Evolutionary conservation across 2,888 invertebrate species (phyloP), one percentile per base, ranked within the genome.

Genomic region (Lasiommata megera): DNA sequence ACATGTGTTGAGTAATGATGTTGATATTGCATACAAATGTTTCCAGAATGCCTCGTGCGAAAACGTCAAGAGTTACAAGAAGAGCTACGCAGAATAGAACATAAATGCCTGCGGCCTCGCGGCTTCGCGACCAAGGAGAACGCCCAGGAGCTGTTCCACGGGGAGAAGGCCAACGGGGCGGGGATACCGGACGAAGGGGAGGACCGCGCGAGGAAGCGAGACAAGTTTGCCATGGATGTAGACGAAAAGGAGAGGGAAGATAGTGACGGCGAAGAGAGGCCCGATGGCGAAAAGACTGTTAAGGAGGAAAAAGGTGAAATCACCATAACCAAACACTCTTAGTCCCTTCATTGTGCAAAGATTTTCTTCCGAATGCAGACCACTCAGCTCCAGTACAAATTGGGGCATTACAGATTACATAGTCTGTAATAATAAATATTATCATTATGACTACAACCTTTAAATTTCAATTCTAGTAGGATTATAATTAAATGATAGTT

Each of bases 81-180:
- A 6, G 94, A 95, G 72, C 77, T 95, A 14, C 88, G 89, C 62
- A 90, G 92, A 61, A 93, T 95, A 79, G 94, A 94, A 61, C 85
- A 92, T 65, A 90, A 84, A 17, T 86, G 88, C 53, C 76, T 84
- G 0, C 76, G 89, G 6, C 70, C 74, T 1, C 70, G 81, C 37
- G 77, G 71, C 0, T 82, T 82, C 0, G 78, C 68, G 0, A 71
- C 80, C 53, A 84, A 85, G 52, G 87, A 88, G 67, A 84, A 86
- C 29, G 72, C 83, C n/a, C 83, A 0, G 64, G 69, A 29, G 7
- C 50, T 62, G 8, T 61, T 60, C 6, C 58, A 34, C 5, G 16
- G 0, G 66, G 59, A 31, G 58, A 67, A 6, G 61, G 63, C n/a
- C 54, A 56, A 5, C 48, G 62, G 3, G 53, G 62, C 1, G 52